Conservation (phyloP, 2,113 vertebrate species). For the Tylochromis polylepis region DNA sequence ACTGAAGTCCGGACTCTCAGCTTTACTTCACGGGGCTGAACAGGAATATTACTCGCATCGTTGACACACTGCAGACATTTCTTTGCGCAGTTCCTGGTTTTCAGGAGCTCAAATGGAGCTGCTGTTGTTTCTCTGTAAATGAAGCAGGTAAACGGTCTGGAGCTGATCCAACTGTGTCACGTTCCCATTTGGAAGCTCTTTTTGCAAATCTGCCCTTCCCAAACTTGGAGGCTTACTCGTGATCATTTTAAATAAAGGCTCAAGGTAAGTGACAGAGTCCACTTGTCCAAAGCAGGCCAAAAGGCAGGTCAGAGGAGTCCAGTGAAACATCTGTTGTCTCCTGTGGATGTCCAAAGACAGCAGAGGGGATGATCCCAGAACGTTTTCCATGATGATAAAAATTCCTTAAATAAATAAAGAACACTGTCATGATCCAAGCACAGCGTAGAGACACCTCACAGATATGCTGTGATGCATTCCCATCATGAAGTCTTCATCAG, state of each 20-base stretch:
- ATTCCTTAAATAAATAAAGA: not conserved
- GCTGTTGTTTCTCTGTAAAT: not conserved
- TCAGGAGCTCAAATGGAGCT: not conserved
- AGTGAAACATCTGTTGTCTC: not conserved
- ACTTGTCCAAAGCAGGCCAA: not conserved
- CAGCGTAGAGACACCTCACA: not conserved
- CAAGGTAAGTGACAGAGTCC: not conserved
- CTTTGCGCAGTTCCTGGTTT: not conserved
- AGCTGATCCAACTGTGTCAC: not conserved
- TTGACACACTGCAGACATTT: not conserved
- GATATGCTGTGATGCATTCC: not conserved
- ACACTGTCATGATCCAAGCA: not conserved
- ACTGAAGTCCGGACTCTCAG: not conserved
- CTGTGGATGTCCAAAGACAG: not conserved
- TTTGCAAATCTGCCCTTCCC: not conserved
- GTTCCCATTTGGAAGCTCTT: not conserved
- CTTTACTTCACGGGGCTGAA: not conserved
- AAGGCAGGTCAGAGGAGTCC: not conserved
- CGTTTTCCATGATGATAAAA: no score
- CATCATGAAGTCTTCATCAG: not conserved
- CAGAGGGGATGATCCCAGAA: no score
- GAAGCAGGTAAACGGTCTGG: not conserved
- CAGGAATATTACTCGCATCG: not conserved
- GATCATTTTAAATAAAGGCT: not conserved
- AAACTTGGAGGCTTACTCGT: not conserved